Conservation (phyloP, 2,113 vertebrate species). For the Speoplatyrhinus poulsoni region DNA sequence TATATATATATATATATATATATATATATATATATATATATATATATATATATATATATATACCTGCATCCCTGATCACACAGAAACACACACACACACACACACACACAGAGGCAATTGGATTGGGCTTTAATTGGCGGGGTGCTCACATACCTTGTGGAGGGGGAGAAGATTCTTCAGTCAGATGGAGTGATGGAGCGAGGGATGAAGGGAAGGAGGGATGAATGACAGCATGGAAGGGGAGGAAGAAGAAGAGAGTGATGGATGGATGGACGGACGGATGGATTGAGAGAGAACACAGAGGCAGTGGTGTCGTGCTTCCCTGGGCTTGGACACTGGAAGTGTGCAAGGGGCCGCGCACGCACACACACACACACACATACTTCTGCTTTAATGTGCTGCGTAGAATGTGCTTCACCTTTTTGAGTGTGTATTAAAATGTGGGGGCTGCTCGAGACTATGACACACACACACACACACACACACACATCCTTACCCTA, state of each 20-base stretch:
- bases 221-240: slow-evolving; percentile 15
- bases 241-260: slow-evolving; percentile 64
- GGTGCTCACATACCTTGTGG: slow-evolving; percentile 72
- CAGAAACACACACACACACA: slow-evolving; percentile 83
- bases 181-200: slow-evolving; percentile 73
- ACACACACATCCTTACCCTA: not conserved
- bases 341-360: not conserved
- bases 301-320: slow-evolving; percentile 48
- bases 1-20: no score
- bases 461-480: not conserved
- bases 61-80: slow-evolving; percentile 40
- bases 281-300: slow-evolving; percentile 52
- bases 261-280: slow-evolving; percentile 28
- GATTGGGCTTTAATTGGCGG: slow-evolving; percentile 87
- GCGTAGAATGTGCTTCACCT: slow-evolving; percentile 60
- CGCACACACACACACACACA: slow-evolving; percentile 10
- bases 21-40: no score
- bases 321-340: slow-evolving; percentile 24
- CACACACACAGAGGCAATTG: slow-evolving; percentile 88
- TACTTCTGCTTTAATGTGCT: slow-evolving; percentile 57
- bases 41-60: no score
- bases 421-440: slow-evolving; percentile 71
- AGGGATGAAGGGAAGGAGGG: slow-evolving; percentile 49
- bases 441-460: slow-evolving; percentile 67
- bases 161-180: slow-evolving; percentile 68